A percentile compares a stretch with the other conserved stretches of the same genome.
Conservation (phyloP, 2,113 vertebrate genomes). For the Bubalus kerabau region DNA sequence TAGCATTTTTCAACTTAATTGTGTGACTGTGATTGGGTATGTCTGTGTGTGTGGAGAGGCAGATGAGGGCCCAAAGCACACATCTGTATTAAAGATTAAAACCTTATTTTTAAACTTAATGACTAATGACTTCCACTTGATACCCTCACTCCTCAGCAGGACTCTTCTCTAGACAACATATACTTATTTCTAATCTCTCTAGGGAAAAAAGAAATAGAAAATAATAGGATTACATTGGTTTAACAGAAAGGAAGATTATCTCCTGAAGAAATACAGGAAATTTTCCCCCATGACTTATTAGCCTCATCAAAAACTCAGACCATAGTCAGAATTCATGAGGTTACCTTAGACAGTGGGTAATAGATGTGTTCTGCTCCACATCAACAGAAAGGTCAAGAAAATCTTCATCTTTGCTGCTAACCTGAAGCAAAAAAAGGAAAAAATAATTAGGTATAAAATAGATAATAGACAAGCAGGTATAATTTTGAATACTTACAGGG, state of each 20-base stretch:
- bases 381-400: constrained; percentile 98
- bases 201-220: background rate
- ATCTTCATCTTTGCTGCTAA: constrained; percentile 99
- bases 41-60: background rate
- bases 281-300: background rate
- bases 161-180: background rate
- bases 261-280: background rate
- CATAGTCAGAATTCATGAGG: background rate
- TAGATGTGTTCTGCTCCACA: constrained; percentile 98
- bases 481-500: background rate
- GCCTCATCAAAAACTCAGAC: background rate
- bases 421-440: constrained; percentile 79
- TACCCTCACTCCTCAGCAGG: background rate
- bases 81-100: background rate
- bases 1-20: background rate
- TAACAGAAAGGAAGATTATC: constrained; percentile 15
- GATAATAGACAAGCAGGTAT: background rate
- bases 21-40: background rate
- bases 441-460: constrained; percentile 32
- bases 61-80: background rate
- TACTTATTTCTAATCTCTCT: constrained; percentile 22
- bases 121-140: background rate
- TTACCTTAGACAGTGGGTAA: constrained; percentile 98
- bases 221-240: background rate
- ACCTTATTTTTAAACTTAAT: background rate